These are phyloP conservation scores for Plectropomus leopardus DNA, from an alignment of 2,113 vertebrate genomes.

Conservation along the genomic window DNA sequence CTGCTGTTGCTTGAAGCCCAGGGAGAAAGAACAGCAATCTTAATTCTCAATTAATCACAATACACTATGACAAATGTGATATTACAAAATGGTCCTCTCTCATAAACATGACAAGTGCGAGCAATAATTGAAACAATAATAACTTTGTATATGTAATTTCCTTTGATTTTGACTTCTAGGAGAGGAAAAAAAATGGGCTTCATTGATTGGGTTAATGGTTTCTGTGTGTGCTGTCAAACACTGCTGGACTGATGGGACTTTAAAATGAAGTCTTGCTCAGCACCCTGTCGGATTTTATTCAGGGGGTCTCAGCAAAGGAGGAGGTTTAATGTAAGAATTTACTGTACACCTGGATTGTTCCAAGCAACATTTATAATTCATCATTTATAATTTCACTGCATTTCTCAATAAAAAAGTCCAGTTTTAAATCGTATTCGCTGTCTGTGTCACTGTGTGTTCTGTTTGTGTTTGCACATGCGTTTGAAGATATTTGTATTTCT, in stretches of 20 bases:
- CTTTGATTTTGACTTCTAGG: conserved; percentile 35
- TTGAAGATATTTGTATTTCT: conserved; percentile 73
- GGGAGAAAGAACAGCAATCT: conserved; percentile 18
- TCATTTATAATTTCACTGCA: not conserved
- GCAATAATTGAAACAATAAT: conserved; percentile 27
- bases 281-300: not conserved
- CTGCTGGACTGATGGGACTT: conserved; percentile 10
- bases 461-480: conserved; percentile 47
- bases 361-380: conserved; percentile 4
- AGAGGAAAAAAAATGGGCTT: not conserved
- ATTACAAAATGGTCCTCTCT: conserved; percentile 19
- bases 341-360: not conserved
- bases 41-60: conserved; percentile 39
- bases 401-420: conserved; percentile 11
- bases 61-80: conserved; percentile 30
- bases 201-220: conserved; percentile 47
- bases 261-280: conserved; percentile 17
- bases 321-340: not conserved
- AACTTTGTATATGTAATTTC: conserved; percentile 23
- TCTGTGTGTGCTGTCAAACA: conserved; percentile 42
- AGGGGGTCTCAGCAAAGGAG: not conserved
- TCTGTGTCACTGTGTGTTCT: not conserved
- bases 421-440: conserved; percentile 9
- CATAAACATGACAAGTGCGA: conserved; percentile 21
- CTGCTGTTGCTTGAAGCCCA: conserved; percentile 5